These are phyloP conservation scores for Chirona hameri DNA, from an alignment of 2,888 invertebrate genomes.

Conservation along the genomic window DNA sequence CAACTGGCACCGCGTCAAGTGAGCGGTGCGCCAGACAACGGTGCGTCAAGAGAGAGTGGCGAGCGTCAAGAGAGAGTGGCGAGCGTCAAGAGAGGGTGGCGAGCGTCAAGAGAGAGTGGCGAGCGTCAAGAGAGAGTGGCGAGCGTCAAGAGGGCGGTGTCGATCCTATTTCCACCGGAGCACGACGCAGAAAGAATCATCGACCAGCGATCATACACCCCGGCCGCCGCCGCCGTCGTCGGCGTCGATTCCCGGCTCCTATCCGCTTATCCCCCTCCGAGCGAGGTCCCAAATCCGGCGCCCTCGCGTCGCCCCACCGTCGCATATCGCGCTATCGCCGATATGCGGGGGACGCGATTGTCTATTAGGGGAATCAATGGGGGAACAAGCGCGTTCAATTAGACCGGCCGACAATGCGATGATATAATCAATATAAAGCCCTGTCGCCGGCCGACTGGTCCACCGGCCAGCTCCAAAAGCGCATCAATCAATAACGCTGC, in stretches of 20 bases:
- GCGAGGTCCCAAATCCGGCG: background rate
- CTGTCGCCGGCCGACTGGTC: background rate
- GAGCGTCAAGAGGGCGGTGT: background rate
- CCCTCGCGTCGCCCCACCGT: background rate
- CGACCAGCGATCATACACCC: background rate
- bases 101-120: background rate
- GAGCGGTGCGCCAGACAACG: too few species aligned
- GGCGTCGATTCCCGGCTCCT: background rate
- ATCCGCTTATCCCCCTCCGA: background rate
- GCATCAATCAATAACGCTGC: background rate
- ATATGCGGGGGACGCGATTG: background rate
- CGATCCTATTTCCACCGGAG: background rate
- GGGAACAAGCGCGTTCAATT: constrained; percentile 2
- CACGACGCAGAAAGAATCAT: background rate
- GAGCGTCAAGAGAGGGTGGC: background rate
- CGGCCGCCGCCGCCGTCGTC: background rate
- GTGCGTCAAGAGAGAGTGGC: background rate
- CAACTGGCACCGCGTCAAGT: too few species aligned
- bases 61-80: background rate
- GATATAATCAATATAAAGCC: background rate
- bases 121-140: background rate
- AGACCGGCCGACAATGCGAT: background rate
- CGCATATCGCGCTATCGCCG: background rate
- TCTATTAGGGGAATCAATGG: constrained; percentile 27
- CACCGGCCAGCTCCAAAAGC: background rate